Conservation (phyloP, 1,140 invertebrate species). For the Dreissena polymorpha region DNA sequence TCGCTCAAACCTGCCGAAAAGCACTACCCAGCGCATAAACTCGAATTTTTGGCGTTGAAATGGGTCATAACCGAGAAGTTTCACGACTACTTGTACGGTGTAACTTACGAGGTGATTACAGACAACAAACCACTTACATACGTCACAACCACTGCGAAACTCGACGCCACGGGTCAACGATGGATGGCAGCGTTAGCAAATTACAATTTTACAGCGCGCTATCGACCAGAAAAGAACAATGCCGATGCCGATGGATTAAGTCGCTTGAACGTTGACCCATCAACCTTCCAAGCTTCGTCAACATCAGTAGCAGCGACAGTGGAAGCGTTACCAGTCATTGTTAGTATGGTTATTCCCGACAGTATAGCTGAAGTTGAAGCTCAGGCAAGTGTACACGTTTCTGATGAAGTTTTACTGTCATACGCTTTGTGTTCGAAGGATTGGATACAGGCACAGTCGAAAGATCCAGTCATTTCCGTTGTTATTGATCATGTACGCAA, state of each 20-base stretch:
- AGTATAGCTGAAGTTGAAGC: neutral
- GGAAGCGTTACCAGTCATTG: neutral
- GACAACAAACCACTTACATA: conserved; percentile 63
- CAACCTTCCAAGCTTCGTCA: neutral
- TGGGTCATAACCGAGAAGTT: conserved; percentile 59
- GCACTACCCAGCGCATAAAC: conserved; percentile 39
- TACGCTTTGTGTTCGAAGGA: conserved; percentile 3
- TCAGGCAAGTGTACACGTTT: neutral
- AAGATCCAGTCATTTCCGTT: neutral
- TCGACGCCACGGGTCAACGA: conserved; percentile 55
- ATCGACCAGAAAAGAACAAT: conserved; percentile 49
- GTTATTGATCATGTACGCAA: neutral
- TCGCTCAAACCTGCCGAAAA: conserved; percentile 33
- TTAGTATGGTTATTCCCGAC: neutral
- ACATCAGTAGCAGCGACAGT: neutral
- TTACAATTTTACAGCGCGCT: conserved; percentile 54
- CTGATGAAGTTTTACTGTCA: neutral
- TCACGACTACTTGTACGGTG: conserved; percentile 55
- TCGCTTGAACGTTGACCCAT: neutral
- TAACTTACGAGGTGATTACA: conserved; percentile 44
- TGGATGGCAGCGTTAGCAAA: conserved; percentile 54
- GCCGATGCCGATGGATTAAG: conserved; percentile 49
- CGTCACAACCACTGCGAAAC: conserved; percentile 48
- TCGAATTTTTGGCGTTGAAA: conserved; percentile 56
- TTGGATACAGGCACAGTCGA: conserved; percentile 11